Conservation (phyloP, 2,113 vertebrate species). For the Furnarius figulus region DNA sequence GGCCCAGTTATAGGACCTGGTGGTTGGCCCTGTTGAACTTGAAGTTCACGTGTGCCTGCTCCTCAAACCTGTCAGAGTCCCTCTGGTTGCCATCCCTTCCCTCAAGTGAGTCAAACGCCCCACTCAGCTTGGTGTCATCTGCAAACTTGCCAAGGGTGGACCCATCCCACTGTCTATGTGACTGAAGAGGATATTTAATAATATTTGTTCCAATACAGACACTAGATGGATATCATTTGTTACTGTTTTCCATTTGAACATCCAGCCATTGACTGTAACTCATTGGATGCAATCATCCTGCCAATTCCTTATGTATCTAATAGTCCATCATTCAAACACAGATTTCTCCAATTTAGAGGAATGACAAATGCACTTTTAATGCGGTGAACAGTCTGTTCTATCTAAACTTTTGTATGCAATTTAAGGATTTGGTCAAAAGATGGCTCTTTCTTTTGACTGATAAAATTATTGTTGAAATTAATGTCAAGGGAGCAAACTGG, state of each 20-base stretch:
- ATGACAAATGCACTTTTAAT: not conserved
- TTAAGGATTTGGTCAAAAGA: not conserved
- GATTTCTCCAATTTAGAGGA: not conserved
- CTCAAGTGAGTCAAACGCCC: fast-evolving
- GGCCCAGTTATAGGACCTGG: not conserved
- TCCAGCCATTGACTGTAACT: not conserved
- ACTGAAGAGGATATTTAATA: not conserved
- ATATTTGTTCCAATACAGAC: not conserved
- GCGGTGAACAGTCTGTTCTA: not conserved
- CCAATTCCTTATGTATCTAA: not conserved
- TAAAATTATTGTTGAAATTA: not conserved
- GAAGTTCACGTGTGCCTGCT: not conserved
- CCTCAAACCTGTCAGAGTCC: not conserved
- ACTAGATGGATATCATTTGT: not conserved
- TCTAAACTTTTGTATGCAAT: not conserved
- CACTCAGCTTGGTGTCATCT: not conserved
- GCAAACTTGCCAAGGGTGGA: not conserved
- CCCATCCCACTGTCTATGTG: not conserved
- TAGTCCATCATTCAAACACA: not conserved
- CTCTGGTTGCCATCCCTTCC: not conserved
- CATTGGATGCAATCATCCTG: not conserved
- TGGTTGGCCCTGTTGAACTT: not conserved
- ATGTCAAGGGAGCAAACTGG: not conserved
- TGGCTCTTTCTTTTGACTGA: not conserved
- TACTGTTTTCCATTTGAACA: not conserved